A percentile compares a stretch with the other conserved stretches of the same genome.
phyloP scores from a whole-genome alignment of 30 jellyfish, hydroid and myxozoan species.

The Hydractinia symbiolongicarpus region DNA sequence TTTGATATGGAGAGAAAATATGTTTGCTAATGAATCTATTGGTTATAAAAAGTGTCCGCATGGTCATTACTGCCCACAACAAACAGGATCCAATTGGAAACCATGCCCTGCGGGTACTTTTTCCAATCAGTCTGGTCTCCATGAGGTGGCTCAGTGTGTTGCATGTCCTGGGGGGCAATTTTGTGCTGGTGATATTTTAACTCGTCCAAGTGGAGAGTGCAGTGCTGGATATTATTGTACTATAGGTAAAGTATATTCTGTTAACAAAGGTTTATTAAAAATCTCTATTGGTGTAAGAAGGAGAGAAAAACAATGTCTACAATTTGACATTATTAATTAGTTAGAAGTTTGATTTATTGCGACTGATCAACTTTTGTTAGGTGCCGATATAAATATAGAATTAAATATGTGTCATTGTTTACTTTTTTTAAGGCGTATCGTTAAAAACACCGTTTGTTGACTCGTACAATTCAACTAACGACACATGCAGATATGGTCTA shows the following conservation, averaged over 20 bases:
- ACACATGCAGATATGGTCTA: conserved; percentile 82
- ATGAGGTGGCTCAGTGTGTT: conserved; percentile 59
- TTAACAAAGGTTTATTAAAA: neutral
- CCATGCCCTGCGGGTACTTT: conserved; percentile 96
- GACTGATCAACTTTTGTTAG: too few relatives aligned
- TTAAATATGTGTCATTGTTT: neutral
- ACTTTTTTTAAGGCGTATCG: conserved; percentile 60
- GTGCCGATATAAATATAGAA: too few relatives aligned
- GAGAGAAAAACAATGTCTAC: neutral
- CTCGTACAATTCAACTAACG: conserved; percentile 79
- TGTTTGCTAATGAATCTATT: neutral
- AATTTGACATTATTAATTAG: neutral
- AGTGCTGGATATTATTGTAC: conserved; percentile 79
- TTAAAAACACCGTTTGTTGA: conserved; percentile 66
- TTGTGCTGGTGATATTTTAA: conserved; percentile 65
- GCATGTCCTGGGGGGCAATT: conserved; percentile 79
- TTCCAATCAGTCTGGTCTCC: conserved; percentile 72
- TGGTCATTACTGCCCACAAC: conserved; percentile 87
- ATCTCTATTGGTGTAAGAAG: too few relatives aligned
- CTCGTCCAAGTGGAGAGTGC: conserved; percentile 63
- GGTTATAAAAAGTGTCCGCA: conserved; percentile 77
- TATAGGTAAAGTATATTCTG: conserved; percentile 49
- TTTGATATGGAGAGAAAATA: conserved; percentile 13
- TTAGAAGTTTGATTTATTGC: too few relatives aligned
- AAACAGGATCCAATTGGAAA: conserved; percentile 62